Conservation (phyloP, 2,888 invertebrate genomes). For the Sarcophaga caerulescens region DNA sequence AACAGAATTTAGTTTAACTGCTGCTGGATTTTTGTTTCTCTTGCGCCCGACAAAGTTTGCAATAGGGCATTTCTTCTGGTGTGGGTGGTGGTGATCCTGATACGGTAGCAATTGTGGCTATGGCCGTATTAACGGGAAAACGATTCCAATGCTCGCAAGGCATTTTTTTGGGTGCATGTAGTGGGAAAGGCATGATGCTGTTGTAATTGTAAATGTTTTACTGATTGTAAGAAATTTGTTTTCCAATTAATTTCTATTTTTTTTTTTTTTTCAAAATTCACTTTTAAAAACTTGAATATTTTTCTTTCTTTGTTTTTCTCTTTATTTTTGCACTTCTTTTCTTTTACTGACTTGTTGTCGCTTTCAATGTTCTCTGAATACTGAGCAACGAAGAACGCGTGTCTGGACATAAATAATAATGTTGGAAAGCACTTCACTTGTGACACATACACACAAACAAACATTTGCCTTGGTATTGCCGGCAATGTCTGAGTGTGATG, state of each 20-base stretch:
- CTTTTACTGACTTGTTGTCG: constrained; percentile 36
- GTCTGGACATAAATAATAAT: constrained; percentile 50
- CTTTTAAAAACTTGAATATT: constrained; percentile 45
- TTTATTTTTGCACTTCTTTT: constrained; percentile 10
- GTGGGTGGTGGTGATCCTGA: constrained; percentile 63
- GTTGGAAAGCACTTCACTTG: neutral
- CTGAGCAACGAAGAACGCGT: constrained; percentile 48
- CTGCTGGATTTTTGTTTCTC: constrained; percentile 19
- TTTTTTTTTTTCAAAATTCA: neutral
- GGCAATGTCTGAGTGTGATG: neutral
- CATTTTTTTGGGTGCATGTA: constrained; percentile 78
- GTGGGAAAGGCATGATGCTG: constrained; percentile 77
- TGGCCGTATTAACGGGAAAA: constrained; percentile 75
- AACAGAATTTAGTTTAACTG: neutral
- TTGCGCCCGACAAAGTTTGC: constrained; percentile 59
- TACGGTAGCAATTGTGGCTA: constrained; percentile 25
- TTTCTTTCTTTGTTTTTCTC: constrained; percentile 8
- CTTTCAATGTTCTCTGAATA: constrained; percentile 49
- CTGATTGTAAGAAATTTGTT: neutral
- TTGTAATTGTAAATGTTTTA: neutral
- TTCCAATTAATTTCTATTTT: neutral
- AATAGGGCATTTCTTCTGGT: constrained; percentile 66
- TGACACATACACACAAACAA: neutral
- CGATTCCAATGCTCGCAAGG: constrained; percentile 80
- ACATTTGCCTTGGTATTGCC: neutral